Base-by-base conservation (phyloP, 2,113 vertebrate species). In the Melanotaenia duboulayi region DNA sequence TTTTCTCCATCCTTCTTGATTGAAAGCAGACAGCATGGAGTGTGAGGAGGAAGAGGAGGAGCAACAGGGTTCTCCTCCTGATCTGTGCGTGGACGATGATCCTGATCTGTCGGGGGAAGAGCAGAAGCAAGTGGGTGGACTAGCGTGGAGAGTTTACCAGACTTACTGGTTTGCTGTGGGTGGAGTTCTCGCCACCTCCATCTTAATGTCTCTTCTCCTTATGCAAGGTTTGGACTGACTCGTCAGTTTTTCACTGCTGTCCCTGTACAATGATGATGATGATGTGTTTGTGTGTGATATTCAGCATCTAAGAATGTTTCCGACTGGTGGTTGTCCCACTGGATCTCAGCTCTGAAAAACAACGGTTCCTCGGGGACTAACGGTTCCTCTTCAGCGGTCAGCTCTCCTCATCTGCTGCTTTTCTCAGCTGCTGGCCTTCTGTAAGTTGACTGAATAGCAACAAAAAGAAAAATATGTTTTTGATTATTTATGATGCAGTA, bases 251-350 rank as follows among this genome's bases (percentile, higher is more conserved):
- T 25, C 24, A 32, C 17, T 8, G 7, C 11, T 12, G 11, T 65
- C 22, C 11, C 28, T 16, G 24, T 17, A 3, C 64, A 35, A 2
- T 11, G 32, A 0, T 0, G 63, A 23, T 44, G 2, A 19, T 4
- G 23, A 9, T 37, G 25, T 58, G 65, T 16, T 4, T 25, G 4
- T 59, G 32, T 75, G 24, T 68, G 37, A 59, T 5, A 8, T 72
- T 20, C 87, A 99, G 98, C 91, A 49, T 96, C 97, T 2, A 95
- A 95, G 90, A 99, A 99, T 7, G 67, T 94, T 0, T 97, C 97
- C 0, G 98, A 99, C 81, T 99, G 97, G 98, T 99, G 98, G 97
- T 89, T 99, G 19, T 98, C 97, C n/a, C 88, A 97, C 82, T 99
- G 98, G 98, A 95, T 98, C 80, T 95, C 96, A 9, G 87, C 93